These are phyloP conservation scores for Peromyscus polionotus DNA, from an alignment of 2,113 vertebrate species.

Conservation along the genomic window DNA sequence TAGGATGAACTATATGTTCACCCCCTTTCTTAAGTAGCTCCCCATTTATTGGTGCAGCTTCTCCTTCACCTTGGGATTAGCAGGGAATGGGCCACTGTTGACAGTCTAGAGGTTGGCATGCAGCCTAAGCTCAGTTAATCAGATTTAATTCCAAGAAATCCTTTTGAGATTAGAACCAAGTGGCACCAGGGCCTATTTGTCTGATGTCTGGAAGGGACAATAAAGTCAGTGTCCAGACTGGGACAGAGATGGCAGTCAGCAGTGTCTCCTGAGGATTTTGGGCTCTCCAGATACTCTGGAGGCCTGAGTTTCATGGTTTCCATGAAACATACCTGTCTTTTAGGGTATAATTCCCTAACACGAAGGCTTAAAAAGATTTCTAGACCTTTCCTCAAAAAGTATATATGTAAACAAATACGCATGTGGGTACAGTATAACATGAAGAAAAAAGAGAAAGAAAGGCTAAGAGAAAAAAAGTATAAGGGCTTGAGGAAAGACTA, in stretches of 20 bases:
- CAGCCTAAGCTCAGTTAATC: constrained; percentile 10
- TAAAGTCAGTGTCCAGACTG: background rate
- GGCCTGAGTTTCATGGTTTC: background rate
- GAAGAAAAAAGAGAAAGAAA: background rate
- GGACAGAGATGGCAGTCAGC: background rate
- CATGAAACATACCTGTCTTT: background rate
- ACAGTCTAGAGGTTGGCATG: background rate
- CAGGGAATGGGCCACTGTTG: background rate
- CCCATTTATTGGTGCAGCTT: background rate
- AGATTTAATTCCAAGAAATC: constrained; percentile 1
- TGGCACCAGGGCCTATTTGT: background rate
- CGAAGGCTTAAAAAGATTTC: background rate
- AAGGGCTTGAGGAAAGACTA: background rate
- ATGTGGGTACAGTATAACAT: background rate
- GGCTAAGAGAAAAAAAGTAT: no score
- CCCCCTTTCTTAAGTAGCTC: background rate
- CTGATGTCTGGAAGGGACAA: background rate
- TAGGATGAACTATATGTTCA: background rate
- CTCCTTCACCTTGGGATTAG: background rate
- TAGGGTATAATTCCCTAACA: background rate
- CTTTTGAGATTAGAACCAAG: background rate
- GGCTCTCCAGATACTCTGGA: background rate
- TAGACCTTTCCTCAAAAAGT: background rate
- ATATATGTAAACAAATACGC: background rate
- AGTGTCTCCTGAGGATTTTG: background rate